Conservation (phyloP, 2,888 invertebrate genomes). For the Synanthedon myopaeformis region DNA sequence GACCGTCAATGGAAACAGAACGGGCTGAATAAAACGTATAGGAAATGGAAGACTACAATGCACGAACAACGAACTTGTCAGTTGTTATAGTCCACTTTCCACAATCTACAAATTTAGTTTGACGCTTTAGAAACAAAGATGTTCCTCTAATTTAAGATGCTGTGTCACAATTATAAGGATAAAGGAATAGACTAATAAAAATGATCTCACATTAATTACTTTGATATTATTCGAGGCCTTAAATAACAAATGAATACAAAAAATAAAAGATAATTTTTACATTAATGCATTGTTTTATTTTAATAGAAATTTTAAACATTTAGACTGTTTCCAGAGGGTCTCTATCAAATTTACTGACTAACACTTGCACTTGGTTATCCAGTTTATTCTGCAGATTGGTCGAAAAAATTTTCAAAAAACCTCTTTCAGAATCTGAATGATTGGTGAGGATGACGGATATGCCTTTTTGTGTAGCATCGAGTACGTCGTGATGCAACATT, state of each 20-base stretch:
- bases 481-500: conserved; percentile 94
- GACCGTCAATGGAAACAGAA: conserved; percentile 40
- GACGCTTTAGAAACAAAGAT: background rate
- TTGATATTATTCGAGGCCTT: background rate
- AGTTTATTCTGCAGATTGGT: conserved; percentile 35
- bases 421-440: conserved; percentile 94
- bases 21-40: conserved; percentile 32
- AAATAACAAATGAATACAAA: conserved; percentile 3
- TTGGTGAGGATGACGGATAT: conserved; percentile 88
- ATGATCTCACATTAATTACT: conserved; percentile 45
- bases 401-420: conserved; percentile 77
- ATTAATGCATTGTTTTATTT: background rate
- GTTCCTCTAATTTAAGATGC: background rate
- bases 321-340: conserved; percentile 83
- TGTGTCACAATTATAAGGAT: background rate
- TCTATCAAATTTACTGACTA: conserved; percentile 78
- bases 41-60: conserved; percentile 41
- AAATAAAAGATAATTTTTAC: conserved; percentile 8
- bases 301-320: conserved; percentile 10
- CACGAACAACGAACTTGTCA: conserved; percentile 54
- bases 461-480: conserved; percentile 86
- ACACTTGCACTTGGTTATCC: conserved; percentile 69
- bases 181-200: conserved; percentile 22
- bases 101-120: conserved; percentile 17
- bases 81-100: conserved; percentile 32